Conservation (phyloP, 2,888 invertebrate species). For the Eustalomyia histrio region DNA sequence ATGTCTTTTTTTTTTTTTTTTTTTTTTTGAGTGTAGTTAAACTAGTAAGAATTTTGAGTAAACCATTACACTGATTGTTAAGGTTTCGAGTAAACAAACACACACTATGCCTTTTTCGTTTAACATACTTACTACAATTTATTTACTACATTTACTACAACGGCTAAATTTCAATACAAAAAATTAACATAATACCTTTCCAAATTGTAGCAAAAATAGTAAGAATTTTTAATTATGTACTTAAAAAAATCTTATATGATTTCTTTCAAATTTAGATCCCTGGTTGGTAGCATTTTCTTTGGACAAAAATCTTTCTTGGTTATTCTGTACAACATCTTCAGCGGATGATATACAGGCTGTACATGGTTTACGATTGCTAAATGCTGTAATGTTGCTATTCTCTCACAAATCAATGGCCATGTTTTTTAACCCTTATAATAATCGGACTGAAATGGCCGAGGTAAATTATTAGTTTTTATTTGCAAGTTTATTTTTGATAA, state of each 20-base stretch:
- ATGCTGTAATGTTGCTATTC: slow-evolving; percentile 83
- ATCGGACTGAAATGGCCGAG: slow-evolving; percentile 84
- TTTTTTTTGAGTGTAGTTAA: too few relatives aligned
- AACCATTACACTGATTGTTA: too few relatives aligned
- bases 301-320: slow-evolving; percentile 81
- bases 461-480: slow-evolving; percentile 76
- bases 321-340: slow-evolving; percentile 80
- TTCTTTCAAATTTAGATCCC: slow-evolving; percentile 77
- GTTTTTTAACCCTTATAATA: slow-evolving; percentile 84
- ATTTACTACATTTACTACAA: too few relatives aligned
- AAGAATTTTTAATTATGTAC: too few relatives aligned
- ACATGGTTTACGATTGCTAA: slow-evolving; percentile 84
- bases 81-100: too few relatives aligned
- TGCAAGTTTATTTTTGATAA: neutral
- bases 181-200: too few relatives aligned
- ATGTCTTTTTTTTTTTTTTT: too few relatives aligned
- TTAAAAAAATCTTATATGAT: neutral
- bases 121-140: too few relatives aligned
- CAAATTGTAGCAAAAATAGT: too few relatives aligned
- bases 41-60: too few relatives aligned
- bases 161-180: too few relatives aligned
- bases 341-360: slow-evolving; percentile 83
- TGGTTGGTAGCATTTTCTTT: slow-evolving; percentile 83
- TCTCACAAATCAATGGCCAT: slow-evolving; percentile 87
- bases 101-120: too few relatives aligned